phyloP scores from a whole-genome alignment of 1,140 invertebrate genomes.

The Luehdorfia chinensis region DNA sequence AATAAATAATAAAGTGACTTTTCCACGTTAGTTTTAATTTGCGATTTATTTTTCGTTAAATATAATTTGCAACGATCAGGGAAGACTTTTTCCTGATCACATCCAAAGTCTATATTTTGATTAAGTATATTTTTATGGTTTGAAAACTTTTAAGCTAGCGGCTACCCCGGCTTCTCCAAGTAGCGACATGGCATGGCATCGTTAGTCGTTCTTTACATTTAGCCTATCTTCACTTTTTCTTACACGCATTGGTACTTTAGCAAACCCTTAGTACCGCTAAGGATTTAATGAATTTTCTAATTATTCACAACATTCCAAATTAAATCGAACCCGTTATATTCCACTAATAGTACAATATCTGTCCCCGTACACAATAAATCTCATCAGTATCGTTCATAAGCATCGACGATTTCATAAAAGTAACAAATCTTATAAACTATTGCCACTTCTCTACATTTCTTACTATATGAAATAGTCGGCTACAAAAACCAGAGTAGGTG shows the following conservation, averaged over 20 bases:
- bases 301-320: conserved; percentile 1
- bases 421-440: background rate
- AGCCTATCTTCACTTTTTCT: conserved; percentile 54
- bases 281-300: background rate
- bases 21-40: conserved; percentile 62
- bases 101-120: too few species aligned
- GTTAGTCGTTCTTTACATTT: conserved; percentile 46
- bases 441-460: background rate
- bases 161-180: conserved; percentile 48
- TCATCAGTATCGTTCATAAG: background rate
- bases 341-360: too few species aligned
- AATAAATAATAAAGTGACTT: conserved; percentile 19
- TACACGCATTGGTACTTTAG: conserved; percentile 26
- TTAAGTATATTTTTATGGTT: too few species aligned
- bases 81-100: too few species aligned
- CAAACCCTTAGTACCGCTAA: background rate
- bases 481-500: background rate
- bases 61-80: conserved; percentile 44
- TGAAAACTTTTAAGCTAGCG: too few species aligned
- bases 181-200: conserved; percentile 63
- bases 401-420: conserved; percentile 8
- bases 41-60: conserved; percentile 43
- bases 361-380: too few species aligned
- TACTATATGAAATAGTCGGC: conserved; percentile 1
- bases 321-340: too few species aligned